Base-by-base conservation (phyloP, 2,797 vertebrate genomes). In the Chelidonichthys spinosus region DNA sequence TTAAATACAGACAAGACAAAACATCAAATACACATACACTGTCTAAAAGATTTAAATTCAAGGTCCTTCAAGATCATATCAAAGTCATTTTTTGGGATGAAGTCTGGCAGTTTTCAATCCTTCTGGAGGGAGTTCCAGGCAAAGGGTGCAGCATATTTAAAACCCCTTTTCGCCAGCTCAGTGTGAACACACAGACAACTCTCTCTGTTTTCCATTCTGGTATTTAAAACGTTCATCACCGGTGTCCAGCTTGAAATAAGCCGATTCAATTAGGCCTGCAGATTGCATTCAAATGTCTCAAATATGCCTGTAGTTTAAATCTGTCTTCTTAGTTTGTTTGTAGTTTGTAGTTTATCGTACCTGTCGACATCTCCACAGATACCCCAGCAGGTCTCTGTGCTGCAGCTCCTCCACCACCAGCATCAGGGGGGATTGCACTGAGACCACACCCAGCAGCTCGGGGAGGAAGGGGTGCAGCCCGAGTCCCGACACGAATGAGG, bases 321-420 rank as follows among this genome's bases (percentile, higher is more conserved):
- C 11, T 3, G 14, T 35, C 13, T 46, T 0, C 15, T 10, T 8
- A 18, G 0, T 50, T 32, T 50, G 25, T 5, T n/a, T 13, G 8
- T 35, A 9, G 50, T 2, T 18, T 15, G 52, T 4, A 0, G 2
- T 15, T 50, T 6, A 2, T 58, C 11, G 17, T 85, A 95, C 94
- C 93, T 92, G 83, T 89, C 95, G 90, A 63, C 94, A 97, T 2
- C 82, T 94, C 97, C 97, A 99, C 36, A 99, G 95, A 90, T 96
- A 98, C 0, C 92, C 92, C 79, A 98, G 84, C 69, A 99, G 92
- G 81, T 97, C 95, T 66, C 95, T 87, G 33, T 96, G 93, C 66
- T 93, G 87, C 61, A 96, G 81, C 68, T 96, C 93, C 76, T 98
- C 97, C 81, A 97, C 32, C 7, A 95, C 79, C 71, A 96, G 95